Evolutionary conservation across 2,797 vertebrate species (phyloP).

Genomic region (Enteromius afrohamiltoni): DNA sequence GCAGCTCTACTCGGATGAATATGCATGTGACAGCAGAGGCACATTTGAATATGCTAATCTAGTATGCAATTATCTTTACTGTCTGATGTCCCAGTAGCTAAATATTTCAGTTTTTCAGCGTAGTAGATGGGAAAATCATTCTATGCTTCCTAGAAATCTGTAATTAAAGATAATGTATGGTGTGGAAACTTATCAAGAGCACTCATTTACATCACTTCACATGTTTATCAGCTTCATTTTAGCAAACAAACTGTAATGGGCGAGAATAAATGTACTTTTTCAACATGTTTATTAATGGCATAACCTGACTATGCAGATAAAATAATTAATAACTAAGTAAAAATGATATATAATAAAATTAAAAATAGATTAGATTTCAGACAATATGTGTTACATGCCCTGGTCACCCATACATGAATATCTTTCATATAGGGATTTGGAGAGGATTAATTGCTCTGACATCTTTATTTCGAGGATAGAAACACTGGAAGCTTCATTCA

Average conservation of each 20-base stretch:
- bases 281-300: not conserved
- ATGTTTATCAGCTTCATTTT: not conserved
- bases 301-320: not conserved
- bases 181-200: slow-evolving; percentile 28
- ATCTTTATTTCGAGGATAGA: slow-evolving; percentile 6
- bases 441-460: not conserved
- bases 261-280: not conserved
- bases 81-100: slow-evolving; percentile 12
- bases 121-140: slow-evolving; percentile 4
- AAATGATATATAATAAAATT: not conserved
- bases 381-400: not conserved
- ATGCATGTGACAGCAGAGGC: not conserved
- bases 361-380: not conserved
- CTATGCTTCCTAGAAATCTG: slow-evolving; percentile 1
- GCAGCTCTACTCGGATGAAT: not conserved
- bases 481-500: not conserved
- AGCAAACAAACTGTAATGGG: not conserved
- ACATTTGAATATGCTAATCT: slow-evolving; percentile 22
- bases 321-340: too few relatives aligned
- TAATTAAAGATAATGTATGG: slow-evolving; percentile 13
- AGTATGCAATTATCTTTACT: slow-evolving; percentile 11
- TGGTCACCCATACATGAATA: not conserved
- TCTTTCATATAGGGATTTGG: not conserved
- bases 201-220: slow-evolving; percentile 1
- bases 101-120: slow-evolving; percentile 16